Conservation (phyloP, 2,888 invertebrate genomes). For the Danaus chrysippus region DNA sequence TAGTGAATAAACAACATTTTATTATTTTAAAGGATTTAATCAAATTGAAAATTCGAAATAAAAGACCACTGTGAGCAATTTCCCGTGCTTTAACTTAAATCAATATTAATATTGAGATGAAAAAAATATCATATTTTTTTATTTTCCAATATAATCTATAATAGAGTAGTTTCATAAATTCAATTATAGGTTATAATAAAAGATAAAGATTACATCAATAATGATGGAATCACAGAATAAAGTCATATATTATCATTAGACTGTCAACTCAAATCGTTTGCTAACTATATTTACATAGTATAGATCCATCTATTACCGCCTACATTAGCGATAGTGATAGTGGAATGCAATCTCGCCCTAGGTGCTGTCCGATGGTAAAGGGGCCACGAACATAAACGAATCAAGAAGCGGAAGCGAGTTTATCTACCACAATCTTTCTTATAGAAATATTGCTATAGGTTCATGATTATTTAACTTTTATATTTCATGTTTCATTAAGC, state of each 20-base stretch:
- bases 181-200: too few relatives aligned
- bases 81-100: too few relatives aligned
- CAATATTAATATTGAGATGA: too few relatives aligned
- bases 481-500: too few relatives aligned
- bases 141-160: too few relatives aligned
- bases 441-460: not conserved
- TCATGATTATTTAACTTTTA: too few relatives aligned
- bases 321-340: constrained; percentile 57
- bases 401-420: not conserved
- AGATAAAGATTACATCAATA: constrained; percentile 4
- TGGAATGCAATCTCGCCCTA: constrained; percentile 60
- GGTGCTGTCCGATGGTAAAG: constrained; percentile 42
- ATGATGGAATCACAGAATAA: constrained; percentile 1
- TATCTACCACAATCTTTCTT: not conserved
- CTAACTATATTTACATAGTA: constrained; percentile 20
- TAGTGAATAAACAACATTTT: too few relatives aligned
- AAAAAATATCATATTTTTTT: too few relatives aligned
- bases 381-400: constrained; percentile 35
- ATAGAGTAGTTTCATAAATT: too few relatives aligned
- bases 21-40: too few relatives aligned
- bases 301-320: constrained; percentile 63
- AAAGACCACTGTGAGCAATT: too few relatives aligned
- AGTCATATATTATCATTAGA: constrained; percentile 16
- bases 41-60: too few relatives aligned
- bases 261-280: constrained; percentile 28